Percentiles rank a stretch among this genome's conserved stretches.
These are phyloP conservation scores for Aromia moschata DNA, from an alignment of 2,888 invertebrate genomes.

Conservation along the genomic window DNA sequence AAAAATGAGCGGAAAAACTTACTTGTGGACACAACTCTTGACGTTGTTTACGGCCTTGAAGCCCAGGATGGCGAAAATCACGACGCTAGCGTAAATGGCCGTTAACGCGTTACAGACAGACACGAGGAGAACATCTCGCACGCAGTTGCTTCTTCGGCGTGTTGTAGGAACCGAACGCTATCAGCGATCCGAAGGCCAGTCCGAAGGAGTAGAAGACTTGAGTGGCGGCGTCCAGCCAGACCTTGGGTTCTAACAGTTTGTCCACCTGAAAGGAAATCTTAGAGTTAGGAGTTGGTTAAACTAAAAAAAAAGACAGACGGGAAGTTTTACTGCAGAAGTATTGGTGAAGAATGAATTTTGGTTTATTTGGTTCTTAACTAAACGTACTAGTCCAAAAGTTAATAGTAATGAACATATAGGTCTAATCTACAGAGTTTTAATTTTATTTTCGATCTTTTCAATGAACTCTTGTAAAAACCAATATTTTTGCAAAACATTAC, in stretches of 20 bases:
- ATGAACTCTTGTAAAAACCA: no score
- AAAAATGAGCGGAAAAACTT: no score
- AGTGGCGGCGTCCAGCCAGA: slow-evolving; percentile 96
- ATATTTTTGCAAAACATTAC: no score
- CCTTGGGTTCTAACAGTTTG: slow-evolving; percentile 85
- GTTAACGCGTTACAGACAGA: slow-evolving; percentile 93
- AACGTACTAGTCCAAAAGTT: no score
- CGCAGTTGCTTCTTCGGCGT: slow-evolving; percentile 94
- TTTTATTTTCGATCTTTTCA: no score
- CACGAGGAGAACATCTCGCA: slow-evolving; percentile 88
- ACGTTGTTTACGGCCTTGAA: slow-evolving; percentile 95
- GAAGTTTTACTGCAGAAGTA: no score
- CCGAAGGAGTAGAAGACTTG: slow-evolving; percentile 98
- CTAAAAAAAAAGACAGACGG: no score
- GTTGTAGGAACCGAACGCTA: slow-evolving; percentile 96
- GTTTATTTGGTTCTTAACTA: no score
- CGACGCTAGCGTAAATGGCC: slow-evolving; percentile 93
- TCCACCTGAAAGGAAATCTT: slow-evolving; percentile 80
- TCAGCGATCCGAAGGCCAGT: slow-evolving; percentile 92
- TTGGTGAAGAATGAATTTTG: no score
- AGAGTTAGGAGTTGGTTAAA: no score
- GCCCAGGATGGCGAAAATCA: slow-evolving; percentile 94
- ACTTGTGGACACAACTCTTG: slow-evolving; percentile 81
- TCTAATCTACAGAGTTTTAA: no score
- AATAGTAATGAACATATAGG: no score